Evolutionary conservation across 2,888 invertebrate species (phyloP), one percentile per base, ranked within the genome.

Genomic region (Himalopsyche anomala): DNA sequence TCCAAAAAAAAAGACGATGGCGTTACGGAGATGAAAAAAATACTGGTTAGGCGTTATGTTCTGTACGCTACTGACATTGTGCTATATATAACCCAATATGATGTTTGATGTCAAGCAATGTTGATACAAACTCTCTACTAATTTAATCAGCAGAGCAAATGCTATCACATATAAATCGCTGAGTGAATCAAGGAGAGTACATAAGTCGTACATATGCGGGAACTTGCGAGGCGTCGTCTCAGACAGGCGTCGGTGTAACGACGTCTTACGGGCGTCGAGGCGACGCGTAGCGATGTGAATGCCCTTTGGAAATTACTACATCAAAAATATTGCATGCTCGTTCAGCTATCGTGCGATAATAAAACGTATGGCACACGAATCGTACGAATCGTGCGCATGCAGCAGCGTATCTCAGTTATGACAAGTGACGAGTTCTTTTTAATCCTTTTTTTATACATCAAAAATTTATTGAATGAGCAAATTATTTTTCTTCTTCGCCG

Each of bases 291-390:
- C 51, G 15, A 28, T 62, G 62, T 62, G 62, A 62, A 62, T 19
- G 62, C 19, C 62, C 62, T 8, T n/a, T 28, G 19, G 28, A 19
- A n/a, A 28, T 28, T 11, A 9, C 19, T 62, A 28, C 62, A 19
- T 62, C n/a, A 28, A 62, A 62, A 62, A 62, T 62, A 62, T 62
- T 62, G 62, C 62, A 62, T 19, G 62, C 9, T 62, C 62, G 62
- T 62, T 12, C 19, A 62, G 19, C 28, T 9, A 62, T 28, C 15
- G 51, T 15, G 15, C 12, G 51, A 51, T 51, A 15, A 51, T 51
- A 51, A 51, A 51, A 15, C 51, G 51, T 15, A 51, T 51, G 51
- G 12, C 51, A 15, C 51, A 51, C 51, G 15, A 51, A 51, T 51
- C 15, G 8, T 51, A 51, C 51, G 15, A 51, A 51, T 51, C 15